Percentiles rank a stretch among this genome's conserved stretches.
phyloP scores from a whole-genome alignment of 2,888 invertebrate species.

The Litoditis marina region DNA sequence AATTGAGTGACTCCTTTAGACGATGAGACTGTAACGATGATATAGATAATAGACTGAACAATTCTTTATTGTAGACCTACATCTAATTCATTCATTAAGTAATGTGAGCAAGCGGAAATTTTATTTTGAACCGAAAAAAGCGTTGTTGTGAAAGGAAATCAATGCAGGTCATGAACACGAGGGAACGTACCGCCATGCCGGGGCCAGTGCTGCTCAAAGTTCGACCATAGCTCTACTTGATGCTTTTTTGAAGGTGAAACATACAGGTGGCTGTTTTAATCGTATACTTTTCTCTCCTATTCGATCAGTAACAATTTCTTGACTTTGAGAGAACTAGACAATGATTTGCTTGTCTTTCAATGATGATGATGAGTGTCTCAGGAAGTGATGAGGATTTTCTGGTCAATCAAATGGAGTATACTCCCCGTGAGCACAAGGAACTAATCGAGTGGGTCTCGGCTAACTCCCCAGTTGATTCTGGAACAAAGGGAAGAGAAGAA shows the following conservation, averaged over 20 bases:
- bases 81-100: no score
- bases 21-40: no score
- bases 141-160: no score
- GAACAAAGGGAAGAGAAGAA: constrained; percentile 1
- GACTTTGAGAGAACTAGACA: background rate
- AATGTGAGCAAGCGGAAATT: no score
- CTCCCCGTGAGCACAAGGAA: constrained; percentile 18
- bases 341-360: background rate
- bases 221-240: constrained; percentile 18
- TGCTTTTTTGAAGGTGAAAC: constrained; percentile 23
- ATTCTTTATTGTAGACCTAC: no score
- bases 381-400: constrained; percentile 19
- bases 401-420: constrained; percentile 17
- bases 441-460: constrained; percentile 20
- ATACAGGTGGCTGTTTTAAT: constrained; percentile 15
- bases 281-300: background rate
- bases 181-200: constrained; percentile 14
- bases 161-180: constrained; percentile 10
- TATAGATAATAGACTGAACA: no score
- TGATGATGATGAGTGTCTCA: constrained; percentile 17
- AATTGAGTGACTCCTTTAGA: no score
- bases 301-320: background rate
- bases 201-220: constrained; percentile 25
- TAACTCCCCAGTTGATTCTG: constrained; percentile 2
- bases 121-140: no score